Evolutionary conservation across 2,797 vertebrate genomes (phyloP).

Genomic region (Anguilla megastoma): DNA sequence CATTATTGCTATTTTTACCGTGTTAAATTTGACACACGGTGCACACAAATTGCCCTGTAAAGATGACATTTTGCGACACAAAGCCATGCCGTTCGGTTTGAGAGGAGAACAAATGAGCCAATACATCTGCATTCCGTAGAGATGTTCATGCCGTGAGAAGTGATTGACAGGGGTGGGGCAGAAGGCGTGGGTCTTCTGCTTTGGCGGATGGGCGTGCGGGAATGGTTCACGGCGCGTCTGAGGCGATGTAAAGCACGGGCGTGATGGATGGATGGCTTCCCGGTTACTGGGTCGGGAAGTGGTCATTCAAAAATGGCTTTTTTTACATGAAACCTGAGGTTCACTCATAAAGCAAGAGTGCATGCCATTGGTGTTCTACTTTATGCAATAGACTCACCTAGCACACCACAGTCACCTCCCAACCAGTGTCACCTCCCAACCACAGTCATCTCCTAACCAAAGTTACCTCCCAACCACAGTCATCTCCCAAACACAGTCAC

Average conservation of each 20-base stretch:
- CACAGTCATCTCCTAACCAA: not conserved
- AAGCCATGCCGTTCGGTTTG: not conserved
- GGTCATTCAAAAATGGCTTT: not conserved
- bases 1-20: not conserved
- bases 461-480: not conserved
- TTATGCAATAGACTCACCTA: not conserved
- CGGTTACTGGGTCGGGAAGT: not conserved
- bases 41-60: not conserved
- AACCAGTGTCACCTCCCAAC: not conserved
- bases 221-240: not conserved
- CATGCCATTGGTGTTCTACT: not conserved
- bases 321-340: not conserved
- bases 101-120: not conserved
- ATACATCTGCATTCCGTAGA: conserved; percentile 25
- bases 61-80: conserved; percentile 4
- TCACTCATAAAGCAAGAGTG: not conserved
- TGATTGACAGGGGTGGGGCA: not conserved
- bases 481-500: not conserved
- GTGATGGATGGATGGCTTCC: conserved; percentile 5
- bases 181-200: conserved; percentile 1
- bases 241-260: not conserved
- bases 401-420: not conserved
- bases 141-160: conserved; percentile 5
- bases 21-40: not conserved
- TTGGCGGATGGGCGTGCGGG: conserved; percentile 13